Percentiles rank a stretch among this genome's conserved stretches.
Conservation (phyloP, 2,888 invertebrate genomes). For the Carpatolechia fugitivella region DNA sequence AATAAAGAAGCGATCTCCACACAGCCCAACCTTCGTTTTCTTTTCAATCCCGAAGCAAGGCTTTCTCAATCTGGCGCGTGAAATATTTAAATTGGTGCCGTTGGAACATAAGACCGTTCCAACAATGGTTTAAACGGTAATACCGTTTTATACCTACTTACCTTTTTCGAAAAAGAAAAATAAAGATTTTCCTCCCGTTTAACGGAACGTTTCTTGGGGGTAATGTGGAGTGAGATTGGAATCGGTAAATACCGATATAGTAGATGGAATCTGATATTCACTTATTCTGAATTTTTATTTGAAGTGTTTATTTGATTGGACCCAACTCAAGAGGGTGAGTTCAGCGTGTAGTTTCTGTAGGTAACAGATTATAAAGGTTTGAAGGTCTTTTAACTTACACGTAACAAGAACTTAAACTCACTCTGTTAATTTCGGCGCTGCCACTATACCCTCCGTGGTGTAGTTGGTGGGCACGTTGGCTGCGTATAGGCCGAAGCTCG, state of each 20-base stretch:
- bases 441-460: too few species aligned
- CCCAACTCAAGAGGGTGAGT: too few species aligned
- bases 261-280: too few species aligned
- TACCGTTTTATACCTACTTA: slow-evolving; percentile 25
- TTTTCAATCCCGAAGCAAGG: slow-evolving; percentile 26
- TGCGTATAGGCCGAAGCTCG: too few species aligned
- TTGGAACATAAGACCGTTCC: slow-evolving; percentile 21
- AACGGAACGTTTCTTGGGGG: neutral
- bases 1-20: slow-evolving; percentile 18
- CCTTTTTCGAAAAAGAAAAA: neutral
- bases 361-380: too few species aligned
- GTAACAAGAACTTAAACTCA: too few species aligned
- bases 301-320: too few species aligned
- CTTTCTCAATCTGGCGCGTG: slow-evolving; percentile 31
- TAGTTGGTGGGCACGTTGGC: neutral
- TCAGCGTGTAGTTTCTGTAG: too few species aligned
- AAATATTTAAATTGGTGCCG: slow-evolving; percentile 39
- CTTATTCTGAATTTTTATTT: too few species aligned
- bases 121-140: slow-evolving; percentile 31
- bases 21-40: slow-evolving; percentile 17
- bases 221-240: neutral
- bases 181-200: neutral
- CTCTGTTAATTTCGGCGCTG: too few species aligned
- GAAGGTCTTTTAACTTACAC: too few species aligned
- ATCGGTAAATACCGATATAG: neutral